phyloP scores from a whole-genome alignment of 2,888 invertebrate genomes.

The Oasisia sp. region DNA sequence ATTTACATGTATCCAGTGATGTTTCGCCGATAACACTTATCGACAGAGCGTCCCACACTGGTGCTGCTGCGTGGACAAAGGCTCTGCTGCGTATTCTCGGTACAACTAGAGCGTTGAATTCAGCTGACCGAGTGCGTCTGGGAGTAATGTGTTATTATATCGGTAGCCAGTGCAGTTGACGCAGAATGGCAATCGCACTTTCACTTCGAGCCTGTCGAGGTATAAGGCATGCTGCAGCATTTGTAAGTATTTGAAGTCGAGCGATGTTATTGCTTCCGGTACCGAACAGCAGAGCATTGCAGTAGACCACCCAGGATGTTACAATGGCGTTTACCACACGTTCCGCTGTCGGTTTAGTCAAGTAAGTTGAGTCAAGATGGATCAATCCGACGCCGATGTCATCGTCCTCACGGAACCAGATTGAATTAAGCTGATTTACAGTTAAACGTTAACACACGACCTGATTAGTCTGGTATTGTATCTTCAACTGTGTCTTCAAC shows the following conservation, averaged over 20 bases:
- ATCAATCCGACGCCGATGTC: background rate
- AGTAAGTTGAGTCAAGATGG: background rate
- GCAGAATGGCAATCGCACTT: background rate
- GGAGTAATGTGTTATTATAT: background rate
- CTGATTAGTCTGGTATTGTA: no score
- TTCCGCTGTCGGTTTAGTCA: background rate
- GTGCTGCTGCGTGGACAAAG: no score
- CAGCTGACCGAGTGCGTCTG: background rate
- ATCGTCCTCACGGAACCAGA: no score
- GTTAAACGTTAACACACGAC: no score
- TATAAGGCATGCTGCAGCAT: no score
- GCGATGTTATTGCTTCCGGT: background rate
- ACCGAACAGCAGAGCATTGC: background rate
- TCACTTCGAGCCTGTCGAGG: background rate
- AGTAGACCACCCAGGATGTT: background rate
- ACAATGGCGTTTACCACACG: background rate
- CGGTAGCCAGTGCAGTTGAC: background rate
- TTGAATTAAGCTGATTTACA: no score
- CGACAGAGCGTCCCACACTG: no score
- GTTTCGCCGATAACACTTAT: no score
- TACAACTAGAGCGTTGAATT: no score
- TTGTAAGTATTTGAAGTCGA: background rate
- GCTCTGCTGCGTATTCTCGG: no score
- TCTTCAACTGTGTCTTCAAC: no score
- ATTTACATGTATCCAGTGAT: no score